Conservation (phyloP, 1,140 invertebrate species). For the Diuraphis noxia region DNA sequence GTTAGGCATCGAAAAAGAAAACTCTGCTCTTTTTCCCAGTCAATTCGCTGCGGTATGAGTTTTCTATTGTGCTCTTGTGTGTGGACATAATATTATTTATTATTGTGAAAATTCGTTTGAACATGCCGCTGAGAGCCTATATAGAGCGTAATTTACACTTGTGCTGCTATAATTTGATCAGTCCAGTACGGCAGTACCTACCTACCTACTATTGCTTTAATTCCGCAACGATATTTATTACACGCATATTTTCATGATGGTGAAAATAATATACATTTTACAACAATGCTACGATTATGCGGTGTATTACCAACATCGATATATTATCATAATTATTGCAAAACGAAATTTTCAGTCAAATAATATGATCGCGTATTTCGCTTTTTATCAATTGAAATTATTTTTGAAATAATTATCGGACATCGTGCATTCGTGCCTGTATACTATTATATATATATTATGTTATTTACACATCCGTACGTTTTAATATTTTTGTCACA, state of each 20-base stretch:
- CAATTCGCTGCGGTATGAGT: neutral
- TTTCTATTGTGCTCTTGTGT: neutral
- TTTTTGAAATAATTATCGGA: neutral
- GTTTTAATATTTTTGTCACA: neutral
- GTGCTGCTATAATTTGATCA: neutral
- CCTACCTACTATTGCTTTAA: neutral
- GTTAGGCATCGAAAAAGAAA: neutral
- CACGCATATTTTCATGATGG: neutral
- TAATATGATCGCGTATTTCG: neutral
- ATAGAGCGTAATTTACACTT: neutral
- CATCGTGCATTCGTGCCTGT: neutral
- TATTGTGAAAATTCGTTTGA: neutral
- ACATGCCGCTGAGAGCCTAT: neutral
- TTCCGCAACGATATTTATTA: neutral
- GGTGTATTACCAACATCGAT: neutral
- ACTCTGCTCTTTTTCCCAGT: neutral
- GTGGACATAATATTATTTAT: slow-evolving; percentile 1
- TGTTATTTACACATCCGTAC: neutral
- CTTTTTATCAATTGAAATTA: neutral
- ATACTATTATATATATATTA: neutral
- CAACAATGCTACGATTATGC: neutral
- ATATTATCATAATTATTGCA: neutral
- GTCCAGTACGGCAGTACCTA: too few relatives aligned
- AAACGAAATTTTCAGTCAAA: neutral
- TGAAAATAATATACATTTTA: neutral